These are phyloP conservation scores for Drosophila histrio DNA, from an alignment of 2,888 invertebrate genomes.

Conservation along the genomic window DNA sequence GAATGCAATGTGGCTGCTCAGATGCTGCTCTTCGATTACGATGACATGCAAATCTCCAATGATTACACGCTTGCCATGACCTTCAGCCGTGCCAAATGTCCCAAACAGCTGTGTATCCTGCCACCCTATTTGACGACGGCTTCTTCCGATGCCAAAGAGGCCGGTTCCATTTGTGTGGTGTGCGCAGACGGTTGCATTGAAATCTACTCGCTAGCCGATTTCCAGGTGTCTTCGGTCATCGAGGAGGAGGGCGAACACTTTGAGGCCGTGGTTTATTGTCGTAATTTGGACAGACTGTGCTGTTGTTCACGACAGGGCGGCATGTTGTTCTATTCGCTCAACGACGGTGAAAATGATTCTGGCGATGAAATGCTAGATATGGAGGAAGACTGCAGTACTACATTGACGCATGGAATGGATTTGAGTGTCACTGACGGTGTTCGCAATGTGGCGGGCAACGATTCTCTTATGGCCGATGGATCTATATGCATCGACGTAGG, in stretches of 20 bases:
- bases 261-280: conserved; percentile 93
- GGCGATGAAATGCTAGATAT: conserved; percentile 88
- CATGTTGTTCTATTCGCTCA: conserved; percentile 92
- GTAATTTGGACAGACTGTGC: conserved; percentile 94
- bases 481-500: conserved; percentile 48
- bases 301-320: conserved; percentile 92
- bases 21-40: conserved; percentile 77
- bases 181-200: conserved; percentile 90
- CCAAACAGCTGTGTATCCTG: conserved; percentile 89
- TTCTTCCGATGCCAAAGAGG: conserved; percentile 74
- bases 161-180: conserved; percentile 89
- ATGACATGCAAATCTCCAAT: conserved; percentile 75
- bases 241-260: conserved; percentile 89
- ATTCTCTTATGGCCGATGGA: conserved; percentile 23
- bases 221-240: conserved; percentile 89
- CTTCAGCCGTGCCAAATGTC: conserved; percentile 87
- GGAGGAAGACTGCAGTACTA: conserved; percentile 86
- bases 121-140: conserved; percentile 82
- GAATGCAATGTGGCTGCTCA: conserved; percentile 79
- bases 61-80: conserved; percentile 84
- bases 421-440: conserved; percentile 78
- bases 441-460: conserved; percentile 23
- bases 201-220: conserved; percentile 89
- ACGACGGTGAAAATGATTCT: conserved; percentile 89
- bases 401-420: conserved; percentile 67